Evolutionary conservation across 2,797 vertebrate species (phyloP).

Genomic region (Sitta carolinensis): DNA sequence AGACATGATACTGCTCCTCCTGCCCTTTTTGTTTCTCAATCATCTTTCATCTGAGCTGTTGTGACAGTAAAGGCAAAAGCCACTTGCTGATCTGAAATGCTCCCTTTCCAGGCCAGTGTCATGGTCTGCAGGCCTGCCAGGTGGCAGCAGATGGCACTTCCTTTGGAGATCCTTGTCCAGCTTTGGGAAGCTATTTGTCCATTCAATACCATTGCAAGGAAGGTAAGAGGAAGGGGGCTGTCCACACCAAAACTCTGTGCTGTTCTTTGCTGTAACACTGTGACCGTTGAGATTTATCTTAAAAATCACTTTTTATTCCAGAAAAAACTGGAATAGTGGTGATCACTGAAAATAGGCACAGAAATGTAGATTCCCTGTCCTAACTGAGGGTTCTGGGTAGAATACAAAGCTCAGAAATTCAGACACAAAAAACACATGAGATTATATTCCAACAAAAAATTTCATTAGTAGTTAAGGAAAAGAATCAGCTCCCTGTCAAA

Average conservation of each 20-base stretch:
- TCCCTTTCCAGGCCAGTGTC: constrained; percentile 82
- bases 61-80: not conserved
- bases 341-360: not conserved
- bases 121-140: constrained; percentile 89
- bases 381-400: not conserved
- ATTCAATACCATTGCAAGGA: constrained; percentile 89
- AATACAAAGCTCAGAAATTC: not conserved
- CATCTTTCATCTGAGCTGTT: not conserved
- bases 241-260: not conserved
- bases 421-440: not conserved
- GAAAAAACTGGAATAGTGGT: not conserved
- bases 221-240: constrained; percentile 76
- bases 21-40: not conserved
- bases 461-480: not conserved
- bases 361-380: not conserved
- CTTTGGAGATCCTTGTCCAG: constrained; percentile 87
- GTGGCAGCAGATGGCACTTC: constrained; percentile 78
- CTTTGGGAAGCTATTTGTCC: constrained; percentile 87
- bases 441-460: not conserved
- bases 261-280: not conserved
- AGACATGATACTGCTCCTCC: not conserved
- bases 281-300: not conserved
- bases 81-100: not conserved
- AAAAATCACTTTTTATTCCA: not conserved
- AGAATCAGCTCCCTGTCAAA: not conserved